Percentiles rank a stretch among this genome's conserved stretches.
Conservation (phyloP, 2,888 invertebrate species). For the Phengaris arion region DNA sequence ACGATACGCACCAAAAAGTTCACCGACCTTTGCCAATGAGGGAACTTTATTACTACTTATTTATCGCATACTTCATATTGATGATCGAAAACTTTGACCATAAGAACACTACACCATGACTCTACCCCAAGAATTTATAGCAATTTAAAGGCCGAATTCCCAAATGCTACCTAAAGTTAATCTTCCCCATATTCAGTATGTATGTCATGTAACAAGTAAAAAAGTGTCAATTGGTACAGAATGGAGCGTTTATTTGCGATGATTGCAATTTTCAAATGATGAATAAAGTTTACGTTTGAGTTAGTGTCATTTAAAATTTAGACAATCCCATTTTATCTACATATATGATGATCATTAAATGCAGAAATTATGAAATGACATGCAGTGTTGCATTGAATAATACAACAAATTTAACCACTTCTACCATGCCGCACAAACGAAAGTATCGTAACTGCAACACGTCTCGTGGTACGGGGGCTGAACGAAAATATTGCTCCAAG, state of each 20-base stretch:
- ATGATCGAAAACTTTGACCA: background rate
- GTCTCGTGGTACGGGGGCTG: slow-evolving; percentile 59
- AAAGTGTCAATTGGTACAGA: too few relatives aligned
- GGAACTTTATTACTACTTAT: background rate
- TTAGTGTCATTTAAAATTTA: too few relatives aligned
- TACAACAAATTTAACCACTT: background rate
- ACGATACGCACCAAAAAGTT: background rate
- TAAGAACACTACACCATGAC: background rate
- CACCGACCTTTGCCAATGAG: background rate
- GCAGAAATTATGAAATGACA: background rate
- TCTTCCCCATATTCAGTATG: too few relatives aligned
- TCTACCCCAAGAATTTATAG: background rate
- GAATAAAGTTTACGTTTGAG: too few relatives aligned
- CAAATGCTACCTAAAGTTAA: background rate
- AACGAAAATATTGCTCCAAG: slow-evolving; percentile 75
- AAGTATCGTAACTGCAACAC: slow-evolving; percentile 24
- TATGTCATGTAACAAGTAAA: too few relatives aligned
- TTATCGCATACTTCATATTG: slow-evolving; percentile 6
- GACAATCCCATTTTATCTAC: too few relatives aligned
- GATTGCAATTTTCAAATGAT: too few relatives aligned
- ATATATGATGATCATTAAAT: too few relatives aligned
- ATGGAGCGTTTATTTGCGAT: too few relatives aligned
- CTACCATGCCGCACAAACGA: slow-evolving; percentile 32
- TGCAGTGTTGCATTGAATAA: background rate
- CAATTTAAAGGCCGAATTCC: background rate